Conservation (phyloP, 2,113 vertebrate species). For the Paramisgurnus dabryanus region DNA sequence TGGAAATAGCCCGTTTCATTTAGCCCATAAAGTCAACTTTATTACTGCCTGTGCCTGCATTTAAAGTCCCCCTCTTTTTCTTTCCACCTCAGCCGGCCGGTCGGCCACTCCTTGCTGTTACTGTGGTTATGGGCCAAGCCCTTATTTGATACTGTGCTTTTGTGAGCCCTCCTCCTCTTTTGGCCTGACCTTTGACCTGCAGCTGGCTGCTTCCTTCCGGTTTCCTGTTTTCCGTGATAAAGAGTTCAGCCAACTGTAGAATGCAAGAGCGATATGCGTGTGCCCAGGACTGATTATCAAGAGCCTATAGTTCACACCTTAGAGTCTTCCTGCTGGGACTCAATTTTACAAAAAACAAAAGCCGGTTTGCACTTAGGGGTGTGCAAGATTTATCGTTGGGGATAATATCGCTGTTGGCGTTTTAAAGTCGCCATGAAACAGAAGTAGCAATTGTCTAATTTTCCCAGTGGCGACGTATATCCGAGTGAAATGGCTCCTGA, state of each 20-base stretch:
- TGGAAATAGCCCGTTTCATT: background rate
- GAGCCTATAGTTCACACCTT: conserved; percentile 15
- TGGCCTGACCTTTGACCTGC: conserved; percentile 51
- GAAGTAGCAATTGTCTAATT: no score
- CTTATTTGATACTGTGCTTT: conserved; percentile 49
- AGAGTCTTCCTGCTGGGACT: background rate
- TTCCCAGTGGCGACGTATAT: no score
- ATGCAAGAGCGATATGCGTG: conserved; percentile 14
- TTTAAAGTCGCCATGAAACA: no score
- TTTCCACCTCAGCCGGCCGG: background rate
- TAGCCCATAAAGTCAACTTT: background rate
- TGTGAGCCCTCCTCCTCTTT: conserved; percentile 50
- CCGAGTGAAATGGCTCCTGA: no score
- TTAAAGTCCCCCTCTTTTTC: background rate
- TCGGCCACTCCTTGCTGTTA: conserved; percentile 27
- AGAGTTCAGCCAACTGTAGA: conserved; percentile 33
- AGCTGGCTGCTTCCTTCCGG: conserved; percentile 61
- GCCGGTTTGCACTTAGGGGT: background rate
- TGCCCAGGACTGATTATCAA: conserved; percentile 39
- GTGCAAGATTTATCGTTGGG: no score
- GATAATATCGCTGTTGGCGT: no score
- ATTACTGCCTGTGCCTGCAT: background rate
- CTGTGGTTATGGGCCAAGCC: conserved; percentile 34
- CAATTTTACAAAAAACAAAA: background rate
- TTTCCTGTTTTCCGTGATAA: conserved; percentile 63